Base-by-base conservation (phyloP, 2,888 invertebrate genomes). In the Acronicta alni region DNA sequence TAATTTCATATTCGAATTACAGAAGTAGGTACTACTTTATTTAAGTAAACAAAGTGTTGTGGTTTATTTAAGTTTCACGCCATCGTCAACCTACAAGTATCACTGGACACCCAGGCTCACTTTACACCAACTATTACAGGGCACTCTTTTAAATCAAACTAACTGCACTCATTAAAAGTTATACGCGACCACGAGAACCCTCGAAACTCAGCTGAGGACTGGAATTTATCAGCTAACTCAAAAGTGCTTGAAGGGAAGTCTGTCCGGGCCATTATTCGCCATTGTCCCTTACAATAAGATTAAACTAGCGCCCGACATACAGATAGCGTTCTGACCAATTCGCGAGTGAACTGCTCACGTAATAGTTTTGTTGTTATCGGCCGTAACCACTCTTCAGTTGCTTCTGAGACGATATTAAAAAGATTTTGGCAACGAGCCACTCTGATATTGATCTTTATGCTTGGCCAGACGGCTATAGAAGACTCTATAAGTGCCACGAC, bases 371-470 rank as follows among this genome's bases (percentile, higher is more conserved):
- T 92, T 93, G 92, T 93, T 93, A 93, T 93, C 90, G 86, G 83
- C 81, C 81, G 83, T 89, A 90, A 90, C 91, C 90, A 89, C 90
- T 92, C 89, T 87, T 89, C 89, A 88, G 87, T 88, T 87, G 85
- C 88, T 87, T 90, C 87, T 88, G 87, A 85, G 89, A 88, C 85
- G 91, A 92, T 94, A 93, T 93, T 93, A 93, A 93, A 93, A 93
- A 93, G 92, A 92, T 93, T 90, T 92, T 94, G 94, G 94, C 93
- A 91, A 80, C 82, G 85, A 80, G 93, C 93, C 94, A 94, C 86
- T 81, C 72, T 87, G 93, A 93, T 94, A 93, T 93, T 90, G 93
- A 94, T 93, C 93, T 93, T 92, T 89, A 92, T 91, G 92, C 90
- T 89, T 86, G 88, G 88, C 91, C 91, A 91, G 92, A 91, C 91